phyloP scores from a whole-genome alignment of 1,140 invertebrate genomes.

The Solen grandis region DNA sequence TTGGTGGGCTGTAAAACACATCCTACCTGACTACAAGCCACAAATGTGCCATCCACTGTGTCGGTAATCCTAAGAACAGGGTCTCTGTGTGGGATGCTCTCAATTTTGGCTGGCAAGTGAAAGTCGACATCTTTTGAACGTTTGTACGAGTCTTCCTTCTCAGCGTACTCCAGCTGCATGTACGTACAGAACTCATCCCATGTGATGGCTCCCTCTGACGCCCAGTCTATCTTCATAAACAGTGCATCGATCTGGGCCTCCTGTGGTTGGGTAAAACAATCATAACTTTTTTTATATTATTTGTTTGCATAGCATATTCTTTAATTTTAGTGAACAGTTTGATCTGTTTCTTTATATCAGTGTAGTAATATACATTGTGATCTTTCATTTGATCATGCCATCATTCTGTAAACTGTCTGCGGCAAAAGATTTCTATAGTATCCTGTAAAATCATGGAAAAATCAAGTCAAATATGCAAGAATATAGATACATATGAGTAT shows the following conservation, averaged over 20 bases:
- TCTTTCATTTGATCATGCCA: background rate
- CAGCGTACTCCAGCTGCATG: constrained; percentile 80
- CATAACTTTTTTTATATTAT: too few relatives aligned
- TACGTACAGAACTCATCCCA: constrained; percentile 82
- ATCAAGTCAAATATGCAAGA: too few relatives aligned
- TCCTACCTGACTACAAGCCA: constrained; percentile 77
- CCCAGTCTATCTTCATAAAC: constrained; percentile 81
- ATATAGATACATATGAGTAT: too few relatives aligned
- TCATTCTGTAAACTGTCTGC: background rate
- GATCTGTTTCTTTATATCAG: background rate
- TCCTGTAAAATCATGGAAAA: too few relatives aligned
- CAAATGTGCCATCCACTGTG: constrained; percentile 77
- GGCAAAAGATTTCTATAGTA: too few relatives aligned
- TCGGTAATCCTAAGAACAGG: constrained; percentile 76
- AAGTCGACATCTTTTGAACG: constrained; percentile 78
- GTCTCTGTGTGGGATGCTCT: constrained; percentile 77
- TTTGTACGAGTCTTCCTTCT: constrained; percentile 80
- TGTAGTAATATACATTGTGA: background rate
- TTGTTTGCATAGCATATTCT: background rate
- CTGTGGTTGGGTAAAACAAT: constrained; percentile 61
- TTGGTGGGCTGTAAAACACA: too few relatives aligned
- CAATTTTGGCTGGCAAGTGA: constrained; percentile 78
- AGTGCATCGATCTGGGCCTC: constrained; percentile 78
- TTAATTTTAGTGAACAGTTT: background rate
- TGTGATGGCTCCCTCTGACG: constrained; percentile 77